Base-by-base conservation (phyloP, 2,888 invertebrate species). In the Drosophila acutilabella region DNA sequence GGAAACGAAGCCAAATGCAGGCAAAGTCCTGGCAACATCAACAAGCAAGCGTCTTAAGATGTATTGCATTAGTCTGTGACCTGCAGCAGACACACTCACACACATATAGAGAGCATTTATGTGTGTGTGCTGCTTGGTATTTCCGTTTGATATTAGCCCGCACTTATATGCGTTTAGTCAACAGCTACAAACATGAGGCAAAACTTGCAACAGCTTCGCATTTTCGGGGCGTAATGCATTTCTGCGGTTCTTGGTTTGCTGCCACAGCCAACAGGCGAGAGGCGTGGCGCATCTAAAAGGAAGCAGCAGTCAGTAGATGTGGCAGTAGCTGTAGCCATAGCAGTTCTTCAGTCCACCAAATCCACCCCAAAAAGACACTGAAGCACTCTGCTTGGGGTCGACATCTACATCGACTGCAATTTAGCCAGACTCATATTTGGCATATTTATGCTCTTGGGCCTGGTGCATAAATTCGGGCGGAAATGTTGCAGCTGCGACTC, bases 101-200 rank as follows among this genome's bases (percentile, higher is more conserved):
- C n/a, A 14, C 2, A 42, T 2, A 8, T 11, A 48, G 30, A 33
- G 20, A 0, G 8, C 30, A 8, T 1, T 1, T 8, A 4, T 36
- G 38, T 48, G 16, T 48, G 26, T 33, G 41, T 36, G 60, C 44
- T 74, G 68, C 66, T 83, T 74, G 81, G 76, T 76, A 88, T 71
- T 85, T 85, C 89, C 85, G 89, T 78, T 85, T 86, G 83, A 78
- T 85, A 85, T 85, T 89, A 89, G 89, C 89, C 70, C 58, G 71
- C 78, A 83, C 81, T 74, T 84, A 81, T 69, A 64, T 78, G 84
- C 85, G 80, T 86, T 89, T 85, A 85, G 89, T 82, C 74, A 77
- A 72, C 80, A 86, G 74, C 70, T 53, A 62, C 72, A 70, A 78
- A 74, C 89, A 75, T 65, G 66, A 75, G 68, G 65, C 74, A 83